Conservation (phyloP, 2,797 vertebrate genomes). For the Xiphophorus birchmanni region DNA sequence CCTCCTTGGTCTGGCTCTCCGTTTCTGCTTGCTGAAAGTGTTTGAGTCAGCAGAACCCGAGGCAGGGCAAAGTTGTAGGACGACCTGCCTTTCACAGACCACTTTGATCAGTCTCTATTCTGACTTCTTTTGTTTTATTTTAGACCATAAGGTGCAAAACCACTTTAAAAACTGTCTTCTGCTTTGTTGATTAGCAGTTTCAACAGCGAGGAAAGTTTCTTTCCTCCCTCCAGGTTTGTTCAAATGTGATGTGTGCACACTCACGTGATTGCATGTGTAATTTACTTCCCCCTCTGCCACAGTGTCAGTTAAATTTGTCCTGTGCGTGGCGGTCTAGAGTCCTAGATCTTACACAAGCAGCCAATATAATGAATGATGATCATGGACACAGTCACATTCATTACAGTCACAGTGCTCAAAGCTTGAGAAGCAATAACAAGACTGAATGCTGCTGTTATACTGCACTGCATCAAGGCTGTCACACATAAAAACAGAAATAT, state of each 20-base stretch:
- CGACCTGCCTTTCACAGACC: constrained; percentile 31
- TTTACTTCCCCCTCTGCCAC: constrained; percentile 52
- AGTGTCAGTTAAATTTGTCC: constrained; percentile 38
- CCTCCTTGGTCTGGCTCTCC: constrained; percentile 32
- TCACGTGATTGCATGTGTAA: constrained; percentile 39
- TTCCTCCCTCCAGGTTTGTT: constrained; percentile 14
- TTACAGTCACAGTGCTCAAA: not conserved
- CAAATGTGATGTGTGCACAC: constrained; percentile 17
- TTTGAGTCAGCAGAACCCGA: constrained; percentile 78
- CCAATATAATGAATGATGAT: constrained; percentile 22
- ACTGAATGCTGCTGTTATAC: not conserved
- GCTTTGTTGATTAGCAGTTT: not conserved
- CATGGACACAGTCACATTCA: not conserved
- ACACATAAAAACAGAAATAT: not conserved
- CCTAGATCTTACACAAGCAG: constrained; percentile 13
- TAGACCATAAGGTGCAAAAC: constrained; percentile 3
- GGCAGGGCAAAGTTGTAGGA: constrained; percentile 40
- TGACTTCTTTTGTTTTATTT: constrained; percentile 35
- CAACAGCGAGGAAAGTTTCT: constrained; percentile 10
- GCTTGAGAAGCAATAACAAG: not conserved
- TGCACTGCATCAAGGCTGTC: not conserved
- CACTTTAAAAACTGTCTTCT: not conserved
- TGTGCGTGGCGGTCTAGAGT: constrained; percentile 14
- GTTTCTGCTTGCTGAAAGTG: constrained; percentile 42
- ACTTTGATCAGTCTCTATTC: constrained; percentile 49